phyloP scores from a whole-genome alignment of 2,113 vertebrate species.

The Serinus canaria region DNA sequence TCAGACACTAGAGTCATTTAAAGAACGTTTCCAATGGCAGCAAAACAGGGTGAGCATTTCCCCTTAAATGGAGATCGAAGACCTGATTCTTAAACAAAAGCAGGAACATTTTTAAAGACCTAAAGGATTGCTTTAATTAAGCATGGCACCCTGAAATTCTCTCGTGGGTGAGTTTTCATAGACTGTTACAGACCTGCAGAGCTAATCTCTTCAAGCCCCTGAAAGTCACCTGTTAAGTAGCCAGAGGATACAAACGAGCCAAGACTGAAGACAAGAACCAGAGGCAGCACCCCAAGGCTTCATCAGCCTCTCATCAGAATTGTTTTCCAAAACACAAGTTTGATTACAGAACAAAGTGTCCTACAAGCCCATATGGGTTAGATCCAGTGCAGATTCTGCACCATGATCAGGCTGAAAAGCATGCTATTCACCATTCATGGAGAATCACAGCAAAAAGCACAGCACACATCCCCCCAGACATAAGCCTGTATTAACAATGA shows the following conservation, averaged over 20 bases:
- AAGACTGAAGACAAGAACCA: conserved; percentile 42
- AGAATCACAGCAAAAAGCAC: conserved; percentile 60
- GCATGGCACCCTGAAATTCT: conserved; percentile 14
- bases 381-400: conserved; percentile 19
- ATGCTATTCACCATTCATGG: conserved; percentile 25
- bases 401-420: conserved; percentile 1
- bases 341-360: conserved; percentile 54
- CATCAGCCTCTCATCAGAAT: conserved; percentile 20
- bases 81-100: conserved; percentile 40
- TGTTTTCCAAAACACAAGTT: conserved; percentile 48
- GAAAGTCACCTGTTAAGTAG: conserved; percentile 69
- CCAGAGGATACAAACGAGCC: conserved; percentile 18
- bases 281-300: conserved; percentile 15
- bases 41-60: conserved; percentile 19
- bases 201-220: conserved; percentile 55
- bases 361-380: conserved; percentile 52
- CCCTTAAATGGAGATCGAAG: conserved; percentile 48
- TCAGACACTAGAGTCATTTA: neutral
- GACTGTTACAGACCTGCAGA: neutral
- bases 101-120: neutral
- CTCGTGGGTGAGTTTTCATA: neutral
- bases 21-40: neutral
- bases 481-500: neutral
- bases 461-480: conserved; percentile 51
- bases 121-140: conserved; percentile 1